Evolutionary conservation across 2,888 invertebrate species (phyloP), one percentile per base, ranked within the genome.

Genomic region (Eristalis intricaria): DNA sequence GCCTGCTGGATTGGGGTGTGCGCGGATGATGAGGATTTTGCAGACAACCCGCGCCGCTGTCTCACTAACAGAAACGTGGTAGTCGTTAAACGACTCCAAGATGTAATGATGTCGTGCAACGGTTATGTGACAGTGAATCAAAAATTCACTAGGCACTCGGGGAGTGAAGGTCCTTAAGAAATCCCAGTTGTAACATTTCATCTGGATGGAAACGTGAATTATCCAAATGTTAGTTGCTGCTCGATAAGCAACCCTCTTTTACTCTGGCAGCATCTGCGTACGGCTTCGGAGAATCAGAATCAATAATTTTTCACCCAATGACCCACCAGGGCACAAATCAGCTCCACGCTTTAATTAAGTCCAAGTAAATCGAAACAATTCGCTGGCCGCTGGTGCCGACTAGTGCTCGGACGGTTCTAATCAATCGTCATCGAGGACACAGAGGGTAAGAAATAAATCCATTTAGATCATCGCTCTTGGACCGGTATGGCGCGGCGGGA

Each of bases 361-460:
- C 73, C 50, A 71, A 60, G 82, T 74, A 63, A 70, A 73, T 77
- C 70, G 66, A 50, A 61, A 61, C 50, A 68, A n/a, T 15, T 26
- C 40, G 8, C 38, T 5, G 8, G 19, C 58, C n/a, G 11, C 3
- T 1, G 23, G 26, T 13, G 29, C 11, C 23, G 38, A 60, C 56
- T 22, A 50, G 60, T 70, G 64, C 73, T 70, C 60, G 74, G 70
- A 71, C 66, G 50, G 83, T 83, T 83, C 78, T 83, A 86, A 86
- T 86, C 86, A 86, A 86, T 86, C 78, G 83, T 78, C 86, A 83
- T 86, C 70, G 75, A 71, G 69, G 61, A 35, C 26, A 26, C 26
- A 26, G 23, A 60, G 65, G 70, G 74, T 32, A 74, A 19, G 50
- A 19, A 50, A 65, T 74, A 74, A 74, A 77, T 77, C 68, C 77